A percentile compares a stretch with the other conserved stretches of the same genome.
Evolutionary conservation across 2,888 invertebrate species (phyloP).

Genomic region (Linyphia triangularis): DNA sequence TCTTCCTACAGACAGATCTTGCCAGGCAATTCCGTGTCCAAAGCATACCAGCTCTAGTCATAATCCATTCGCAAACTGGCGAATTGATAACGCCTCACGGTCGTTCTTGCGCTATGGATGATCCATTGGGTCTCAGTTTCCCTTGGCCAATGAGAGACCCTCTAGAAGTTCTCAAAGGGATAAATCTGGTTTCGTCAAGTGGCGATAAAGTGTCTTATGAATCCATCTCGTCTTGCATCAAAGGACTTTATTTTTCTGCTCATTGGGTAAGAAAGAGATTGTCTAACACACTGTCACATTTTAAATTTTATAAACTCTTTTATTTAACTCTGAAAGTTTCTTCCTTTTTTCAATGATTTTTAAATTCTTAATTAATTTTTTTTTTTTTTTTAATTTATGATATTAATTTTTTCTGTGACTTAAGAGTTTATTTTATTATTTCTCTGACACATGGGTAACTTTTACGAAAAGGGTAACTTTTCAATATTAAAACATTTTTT

Average conservation of each 20-base stretch:
- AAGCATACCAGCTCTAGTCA: slow-evolving; percentile 87
- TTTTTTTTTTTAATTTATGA: neutral
- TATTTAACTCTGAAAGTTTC: neutral
- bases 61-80: slow-evolving; percentile 85
- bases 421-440: too few relatives aligned
- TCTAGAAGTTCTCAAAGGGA: slow-evolving; percentile 81
- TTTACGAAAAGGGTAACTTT: too few relatives aligned
- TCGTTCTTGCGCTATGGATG: slow-evolving; percentile 85
- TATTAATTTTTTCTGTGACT: too few relatives aligned
- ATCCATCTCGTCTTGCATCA: slow-evolving; percentile 82
- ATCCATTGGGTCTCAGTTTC: slow-evolving; percentile 85
- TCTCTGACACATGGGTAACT: too few relatives aligned
- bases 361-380: neutral
- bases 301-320: neutral
- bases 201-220: slow-evolving; percentile 79
- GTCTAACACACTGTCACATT: too few relatives aligned
- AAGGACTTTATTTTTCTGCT: slow-evolving; percentile 92
- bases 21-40: slow-evolving; percentile 88
- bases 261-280: slow-evolving; percentile 92
- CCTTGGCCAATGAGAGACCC: slow-evolving; percentile 89
- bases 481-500: too few relatives aligned
- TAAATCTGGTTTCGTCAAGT: slow-evolving; percentile 77
- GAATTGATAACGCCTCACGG: slow-evolving; percentile 85
- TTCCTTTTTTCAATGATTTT: neutral
- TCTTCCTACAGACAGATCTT: slow-evolving; percentile 85